phyloP scores from a whole-genome alignment of 2,888 invertebrate genomes.

The Cynaeus angustus region DNA sequence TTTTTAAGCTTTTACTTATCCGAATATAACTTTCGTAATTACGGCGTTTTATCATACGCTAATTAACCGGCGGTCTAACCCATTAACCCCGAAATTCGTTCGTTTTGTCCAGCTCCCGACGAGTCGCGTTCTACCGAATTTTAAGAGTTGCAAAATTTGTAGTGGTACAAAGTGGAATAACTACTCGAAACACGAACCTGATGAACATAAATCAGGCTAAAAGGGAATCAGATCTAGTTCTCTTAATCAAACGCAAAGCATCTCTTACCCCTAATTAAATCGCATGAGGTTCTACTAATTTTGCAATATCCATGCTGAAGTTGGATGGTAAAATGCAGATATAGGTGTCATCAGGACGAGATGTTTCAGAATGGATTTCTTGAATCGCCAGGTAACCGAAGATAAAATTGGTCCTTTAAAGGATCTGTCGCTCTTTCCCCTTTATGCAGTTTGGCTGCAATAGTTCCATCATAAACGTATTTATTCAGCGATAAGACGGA shows the following conservation, averaged over 20 bases:
- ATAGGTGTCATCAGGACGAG: too few relatives aligned
- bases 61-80: conserved; percentile 3
- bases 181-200: background rate
- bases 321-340: conserved; percentile 14
- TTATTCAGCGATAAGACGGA: conserved; percentile 19
- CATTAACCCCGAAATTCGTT: background rate
- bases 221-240: conserved; percentile 38
- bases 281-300: conserved; percentile 43
- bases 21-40: conserved; percentile 12
- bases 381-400: too few relatives aligned
- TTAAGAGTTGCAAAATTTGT: background rate
- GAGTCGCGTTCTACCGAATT: too few relatives aligned
- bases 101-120: background rate
- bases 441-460: conserved; percentile 31
- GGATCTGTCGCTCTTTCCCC: background rate
- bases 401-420: too few relatives aligned
- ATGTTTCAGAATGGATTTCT: too few relatives aligned
- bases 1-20: conserved; percentile 31
- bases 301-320: conserved; percentile 43
- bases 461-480: conserved; percentile 27
- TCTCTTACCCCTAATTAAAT: conserved; percentile 50
- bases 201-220: conserved; percentile 34
- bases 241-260: conserved; percentile 47
- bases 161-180: too few relatives aligned
- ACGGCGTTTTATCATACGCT: conserved; percentile 5